Evolutionary conservation across 2,888 invertebrate genomes (phyloP), one percentile per base, ranked within the genome.

Genomic region (Coelinius sp.): DNA sequence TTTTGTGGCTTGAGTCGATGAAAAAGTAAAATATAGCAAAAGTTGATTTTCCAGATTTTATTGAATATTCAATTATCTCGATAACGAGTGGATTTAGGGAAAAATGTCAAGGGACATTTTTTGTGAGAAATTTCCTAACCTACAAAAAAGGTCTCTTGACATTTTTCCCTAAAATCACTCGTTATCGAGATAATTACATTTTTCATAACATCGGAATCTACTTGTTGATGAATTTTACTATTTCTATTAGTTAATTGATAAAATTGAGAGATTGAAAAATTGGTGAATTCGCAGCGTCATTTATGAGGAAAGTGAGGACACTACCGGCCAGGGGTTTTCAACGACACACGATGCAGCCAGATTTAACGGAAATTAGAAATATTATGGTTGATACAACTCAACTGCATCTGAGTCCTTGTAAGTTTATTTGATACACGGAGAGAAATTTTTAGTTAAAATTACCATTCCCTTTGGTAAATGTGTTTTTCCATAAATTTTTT

Each of bases 311-410:
- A 80, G 80, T 80, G 59, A 75, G 82, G 71, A 83, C 81, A 65
- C 73, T 81, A 73, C 79, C 84, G n/a, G 82, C 80, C 76, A 79
- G 80, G 56, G 82, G 81, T 59, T 66, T 79, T 70, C 82, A 84
- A 75, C 82, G 86, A 76, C 84, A 84, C 71, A 86, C 85, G 25
- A 79, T 85, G 79, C 82, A 82, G 75, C 80, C 82, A 31, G 83
- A 83, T 70, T 76, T 83, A 73, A 79, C 84, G 67, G 73, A 70
- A 68, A 72, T 82, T 74, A 79, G 44, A 53, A 68, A 27, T 14
- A 52, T 62, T 52, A 72, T 49, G 64, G 75, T 78, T 70, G 83
- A 85, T 77, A 78, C 75, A 69, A 79, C 80, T 78, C 81, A 76
- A 35, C 81, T 82, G 68, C 79, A 78, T 46, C 76, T 78, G 59